Evolutionary conservation across 2,113 vertebrate genomes (phyloP).

Genomic region (Myiopsitta monachus): DNA sequence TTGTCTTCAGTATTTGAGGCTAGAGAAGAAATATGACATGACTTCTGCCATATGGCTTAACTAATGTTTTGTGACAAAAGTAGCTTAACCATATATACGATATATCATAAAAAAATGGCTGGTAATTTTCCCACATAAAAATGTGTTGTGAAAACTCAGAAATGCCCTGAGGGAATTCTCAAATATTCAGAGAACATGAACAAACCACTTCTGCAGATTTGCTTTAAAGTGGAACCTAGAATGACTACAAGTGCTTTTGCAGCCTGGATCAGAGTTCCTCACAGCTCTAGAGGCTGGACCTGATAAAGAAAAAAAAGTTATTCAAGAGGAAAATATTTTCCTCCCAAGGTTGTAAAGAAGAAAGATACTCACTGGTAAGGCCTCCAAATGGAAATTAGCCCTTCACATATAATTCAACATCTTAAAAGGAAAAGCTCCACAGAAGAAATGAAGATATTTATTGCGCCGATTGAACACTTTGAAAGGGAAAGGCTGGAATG

Average conservation of each 20-base stretch:
- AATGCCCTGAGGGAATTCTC: background rate
- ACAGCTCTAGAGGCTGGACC: background rate
- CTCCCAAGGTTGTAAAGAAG: constrained; percentile 44
- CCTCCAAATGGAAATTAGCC: constrained; percentile 61
- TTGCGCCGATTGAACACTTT: constrained; percentile 40
- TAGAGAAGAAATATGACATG: background rate
- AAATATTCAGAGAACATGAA: background rate
- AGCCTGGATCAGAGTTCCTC: background rate
- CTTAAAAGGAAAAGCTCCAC: constrained; percentile 58
- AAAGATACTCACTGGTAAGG: constrained; percentile 42
- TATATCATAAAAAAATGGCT: background rate
- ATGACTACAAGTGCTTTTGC: background rate
- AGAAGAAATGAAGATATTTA: constrained; percentile 51
- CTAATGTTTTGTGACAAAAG: background rate
- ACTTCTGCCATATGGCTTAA: background rate
- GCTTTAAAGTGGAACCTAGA: background rate
- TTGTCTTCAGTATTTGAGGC: background rate
- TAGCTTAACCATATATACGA: background rate
- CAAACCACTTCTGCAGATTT: background rate
- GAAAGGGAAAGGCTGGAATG: constrained; percentile 3
- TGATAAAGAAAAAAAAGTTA: background rate
- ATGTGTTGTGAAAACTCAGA: background rate
- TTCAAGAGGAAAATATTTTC: constrained; percentile 40
- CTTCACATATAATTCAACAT: constrained; percentile 69
- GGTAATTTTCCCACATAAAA: background rate